Conservation (phyloP, 2,888 invertebrate genomes). For the Ophion costatus region DNA sequence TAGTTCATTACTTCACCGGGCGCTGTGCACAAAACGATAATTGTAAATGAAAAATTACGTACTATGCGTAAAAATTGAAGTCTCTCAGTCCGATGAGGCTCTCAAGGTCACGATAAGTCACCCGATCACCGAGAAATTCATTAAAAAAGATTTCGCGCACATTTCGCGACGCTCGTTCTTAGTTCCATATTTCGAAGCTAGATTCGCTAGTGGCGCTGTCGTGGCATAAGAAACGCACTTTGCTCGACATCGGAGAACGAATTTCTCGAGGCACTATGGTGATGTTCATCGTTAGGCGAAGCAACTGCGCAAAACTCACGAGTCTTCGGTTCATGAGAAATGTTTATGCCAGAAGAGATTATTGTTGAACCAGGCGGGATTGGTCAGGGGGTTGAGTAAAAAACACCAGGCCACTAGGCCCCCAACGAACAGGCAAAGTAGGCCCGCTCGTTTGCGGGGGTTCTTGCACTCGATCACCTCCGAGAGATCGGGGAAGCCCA, state of each 20-base stretch:
- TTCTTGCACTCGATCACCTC: constrained; percentile 87
- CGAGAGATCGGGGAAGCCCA: constrained; percentile 96
- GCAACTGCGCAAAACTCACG: constrained; percentile 4
- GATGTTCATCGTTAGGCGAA: constrained; percentile 55
- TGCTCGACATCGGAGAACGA: constrained; percentile 27
- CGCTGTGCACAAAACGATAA: background rate
- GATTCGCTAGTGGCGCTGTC: background rate
- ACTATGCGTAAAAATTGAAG: background rate
- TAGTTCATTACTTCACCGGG: background rate
- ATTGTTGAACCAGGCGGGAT: constrained; percentile 88
- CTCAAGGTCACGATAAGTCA: background rate
- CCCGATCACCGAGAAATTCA: background rate
- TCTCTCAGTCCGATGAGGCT: background rate
- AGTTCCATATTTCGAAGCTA: background rate
- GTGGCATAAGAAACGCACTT: background rate
- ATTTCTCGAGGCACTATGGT: constrained; percentile 65
- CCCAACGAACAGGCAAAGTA: constrained; percentile 88
- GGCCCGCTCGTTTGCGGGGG: constrained; percentile 86
- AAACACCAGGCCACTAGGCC: constrained; percentile 92
- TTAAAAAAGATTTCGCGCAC: background rate
- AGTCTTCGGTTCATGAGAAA: constrained; percentile 56
- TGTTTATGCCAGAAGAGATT: constrained; percentile 85
- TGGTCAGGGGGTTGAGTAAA: constrained; percentile 90
- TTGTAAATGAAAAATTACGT: background rate
- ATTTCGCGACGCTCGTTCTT: background rate